Percentiles rank a stretch among this genome's conserved stretches.
Evolutionary conservation across 1,140 invertebrate genomes (phyloP).

Genomic region (Mylabris phalerata): DNA sequence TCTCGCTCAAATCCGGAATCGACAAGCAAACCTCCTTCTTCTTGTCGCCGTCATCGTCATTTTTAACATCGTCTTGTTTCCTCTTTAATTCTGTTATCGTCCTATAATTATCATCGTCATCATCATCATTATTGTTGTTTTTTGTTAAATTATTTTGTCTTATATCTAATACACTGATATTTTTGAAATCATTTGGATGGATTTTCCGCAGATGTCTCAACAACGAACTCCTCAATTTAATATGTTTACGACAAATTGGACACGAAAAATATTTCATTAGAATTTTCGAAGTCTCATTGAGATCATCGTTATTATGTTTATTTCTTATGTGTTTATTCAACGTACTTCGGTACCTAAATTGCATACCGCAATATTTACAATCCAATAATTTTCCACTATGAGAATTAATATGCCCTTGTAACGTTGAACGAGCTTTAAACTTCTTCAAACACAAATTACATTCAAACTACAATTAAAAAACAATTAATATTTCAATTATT

Average conservation of each 20-base stretch:
- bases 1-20: constrained; percentile 36
- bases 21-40: constrained; percentile 32
- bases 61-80: neutral
- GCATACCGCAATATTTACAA: constrained; percentile 10
- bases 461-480: neutral
- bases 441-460: neutral
- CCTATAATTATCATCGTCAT: constrained; percentile 7
- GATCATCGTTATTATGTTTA: constrained; percentile 4
- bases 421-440: neutral
- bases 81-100: constrained; percentile 12
- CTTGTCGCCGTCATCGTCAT: neutral
- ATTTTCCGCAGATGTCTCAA: constrained; percentile 33
- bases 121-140: neutral
- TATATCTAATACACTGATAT: neutral
- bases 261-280: constrained; percentile 21
- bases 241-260: constrained; percentile 31
- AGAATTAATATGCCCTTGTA: neutral
- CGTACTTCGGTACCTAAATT: constrained; percentile 18
- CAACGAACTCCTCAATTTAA: constrained; percentile 38
- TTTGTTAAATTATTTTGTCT: neutral
- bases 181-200: constrained; percentile 18
- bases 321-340: constrained; percentile 21
- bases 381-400: neutral
- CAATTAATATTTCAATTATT: no score
- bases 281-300: neutral